These are phyloP conservation scores for Caenorhabditis drosophilae DNA, from an alignment of 2,888 invertebrate genomes.

Conservation along the genomic window DNA sequence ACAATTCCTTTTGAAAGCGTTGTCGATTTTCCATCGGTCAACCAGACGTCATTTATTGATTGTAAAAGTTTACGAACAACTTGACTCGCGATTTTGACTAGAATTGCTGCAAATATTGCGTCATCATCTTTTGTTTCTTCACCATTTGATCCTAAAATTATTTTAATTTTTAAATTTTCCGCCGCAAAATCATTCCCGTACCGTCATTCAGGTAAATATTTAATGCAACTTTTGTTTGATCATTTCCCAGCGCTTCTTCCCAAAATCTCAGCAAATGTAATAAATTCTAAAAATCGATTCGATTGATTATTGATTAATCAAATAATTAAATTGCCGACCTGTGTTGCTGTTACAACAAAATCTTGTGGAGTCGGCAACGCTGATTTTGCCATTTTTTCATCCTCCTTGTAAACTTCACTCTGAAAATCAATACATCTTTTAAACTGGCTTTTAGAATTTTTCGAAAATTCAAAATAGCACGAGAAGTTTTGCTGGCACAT, in stretches of 20 bases:
- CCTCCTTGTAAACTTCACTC: conserved; percentile 36
- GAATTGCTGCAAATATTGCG: conserved; percentile 25
- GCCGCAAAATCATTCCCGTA: too few relatives aligned
- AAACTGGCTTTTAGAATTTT: too few relatives aligned
- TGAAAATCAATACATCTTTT: conserved; percentile 13
- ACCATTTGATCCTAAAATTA: not conserved
- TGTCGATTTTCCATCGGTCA: conserved; percentile 22
- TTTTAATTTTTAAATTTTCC: not conserved
- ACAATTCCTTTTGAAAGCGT: conserved; percentile 26
- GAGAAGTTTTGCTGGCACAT: too few relatives aligned
- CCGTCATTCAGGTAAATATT: too few relatives aligned
- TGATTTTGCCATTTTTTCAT: conserved; percentile 19
- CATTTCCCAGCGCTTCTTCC: conserved; percentile 35
- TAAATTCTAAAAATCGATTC: too few relatives aligned
- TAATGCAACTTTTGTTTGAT: conserved; percentile 28
- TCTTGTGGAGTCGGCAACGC: conserved; percentile 37
- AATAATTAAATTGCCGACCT: too few relatives aligned
- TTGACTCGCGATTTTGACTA: conserved; percentile 29
- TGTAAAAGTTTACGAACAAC: conserved; percentile 35
- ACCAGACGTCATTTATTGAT: conserved; percentile 33
- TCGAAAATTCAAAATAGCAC: not conserved
- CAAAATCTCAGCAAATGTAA: conserved; percentile 34
- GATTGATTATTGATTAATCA: too few relatives aligned
- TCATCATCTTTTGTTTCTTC: conserved; percentile 22
- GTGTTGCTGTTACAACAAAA: conserved; percentile 35